Evolutionary conservation across 1,140 invertebrate genomes (phyloP), one percentile per base, ranked within the genome.

Genomic region (Neodiprion virginianus): DNA sequence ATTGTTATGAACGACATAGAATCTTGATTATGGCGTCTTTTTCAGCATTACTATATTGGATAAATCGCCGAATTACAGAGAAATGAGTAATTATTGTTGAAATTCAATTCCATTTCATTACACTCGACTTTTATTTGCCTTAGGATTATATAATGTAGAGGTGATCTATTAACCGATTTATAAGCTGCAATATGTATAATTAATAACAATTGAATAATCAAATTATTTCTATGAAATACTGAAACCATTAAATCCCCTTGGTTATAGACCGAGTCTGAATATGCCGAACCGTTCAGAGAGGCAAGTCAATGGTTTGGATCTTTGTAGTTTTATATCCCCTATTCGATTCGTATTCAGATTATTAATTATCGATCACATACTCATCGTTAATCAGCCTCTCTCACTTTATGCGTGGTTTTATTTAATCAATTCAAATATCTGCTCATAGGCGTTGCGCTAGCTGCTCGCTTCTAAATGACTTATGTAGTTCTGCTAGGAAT

Each of bases 271-370:
- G 88, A 89, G 86, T 88, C 87, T 83, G 87, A 89, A 88, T 89
- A 89, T 89, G 87, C 87, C 88, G 88, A 89, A 89, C 86, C 86
- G 84, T 89, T 88, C 86, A 88, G 88, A 89, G 86, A 89, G 88
- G 88, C 88, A 88, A 89, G 88, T 89, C 87, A 85, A 87, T 89
- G 86, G 87, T 88, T 89, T 89, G 85, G 84, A 88, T 87, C 84
- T 87, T 87, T 88, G 85, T 88, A 87, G 86, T 86, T 86, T 84
- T 82, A 80, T 83, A 82, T 79, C 73, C 80, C 79, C 78, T 80
- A 74, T 75, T 72, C 76, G 61, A 79, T 77, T 76, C 78, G 78
- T 14, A 79, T 70, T 75, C 79, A 78, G 80, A 78, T 79, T 14
- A 71, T 81, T 75, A 76, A 83, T 79, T 79, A 79, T 71, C 79